Evolutionary conservation across 2,888 invertebrate species (phyloP), one percentile per base, ranked within the genome.

Genomic region (Colostygia pectinataria): DNA sequence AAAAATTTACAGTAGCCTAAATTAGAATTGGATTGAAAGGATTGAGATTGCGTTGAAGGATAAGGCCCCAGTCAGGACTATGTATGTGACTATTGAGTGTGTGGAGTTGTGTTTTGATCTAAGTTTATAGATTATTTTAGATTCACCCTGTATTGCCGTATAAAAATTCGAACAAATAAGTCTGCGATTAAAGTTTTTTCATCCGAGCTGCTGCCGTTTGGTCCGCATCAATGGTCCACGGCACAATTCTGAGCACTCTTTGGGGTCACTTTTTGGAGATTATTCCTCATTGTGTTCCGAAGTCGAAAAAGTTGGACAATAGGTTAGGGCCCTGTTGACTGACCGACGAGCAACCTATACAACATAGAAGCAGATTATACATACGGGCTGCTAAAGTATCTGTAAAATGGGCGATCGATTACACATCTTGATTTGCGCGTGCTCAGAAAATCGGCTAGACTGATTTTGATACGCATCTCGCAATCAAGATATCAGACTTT

Each of bases 241-340:
- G 54, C 66, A 70, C 73, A 74, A 78, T 76, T 69, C 77, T 65
- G 72, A 80, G 78, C 68, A 79, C 83, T 78, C 80, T 86, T 88
- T 87, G 86, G 90, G 90, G 90, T 90, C 89, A 90, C 81, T 90
- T 90, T 90, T 88, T 87, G 86, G 85, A 83, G 88, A 87, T 89
- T 86, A 87, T 74, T 76, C 66, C 38, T 63, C 67, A 80, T 89
- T 88, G 89, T 88, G 70, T 62, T 63, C 56, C 65, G 54, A 63
- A 83, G 82, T 83, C 81, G 82, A 85, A 83, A 84, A 80, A 75
- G 59, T 41, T 54, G 68, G 65, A 85, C 83, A 85, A 88, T 80
- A 68, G 65, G 62, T 62, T 62, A 74, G 37, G 74, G 74, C 66
- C 65, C 77, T 83, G 80, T 84, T 84, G 87, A 85, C 83, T 82